phyloP scores from a whole-genome alignment of 2,888 invertebrate species.

The Meteorus colon region DNA sequence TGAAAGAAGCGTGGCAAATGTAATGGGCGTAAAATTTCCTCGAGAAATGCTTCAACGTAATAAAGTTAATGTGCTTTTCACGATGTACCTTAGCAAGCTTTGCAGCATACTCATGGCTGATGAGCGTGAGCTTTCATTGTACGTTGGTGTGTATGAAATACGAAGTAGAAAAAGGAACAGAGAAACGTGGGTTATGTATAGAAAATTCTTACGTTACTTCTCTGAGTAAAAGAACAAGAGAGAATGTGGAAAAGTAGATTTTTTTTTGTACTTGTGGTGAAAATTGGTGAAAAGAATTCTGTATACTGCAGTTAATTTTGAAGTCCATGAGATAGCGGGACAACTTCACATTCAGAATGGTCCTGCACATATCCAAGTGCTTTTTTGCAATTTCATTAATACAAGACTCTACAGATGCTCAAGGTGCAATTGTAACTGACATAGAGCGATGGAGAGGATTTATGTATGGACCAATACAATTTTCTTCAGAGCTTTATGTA shows the following conservation, averaged over 20 bases:
- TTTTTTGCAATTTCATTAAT: not conserved
- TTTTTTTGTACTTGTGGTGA: not conserved
- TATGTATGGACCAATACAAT: not conserved
- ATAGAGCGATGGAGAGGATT: not conserved
- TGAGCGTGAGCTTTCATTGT: constrained; percentile 2
- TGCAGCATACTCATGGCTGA: constrained; percentile 4
- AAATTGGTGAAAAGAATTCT: not conserved
- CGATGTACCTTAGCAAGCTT: constrained; percentile 8
- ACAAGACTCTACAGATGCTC: not conserved
- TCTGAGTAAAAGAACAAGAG: not conserved
- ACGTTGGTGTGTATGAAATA: not conserved
- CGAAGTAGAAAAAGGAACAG: not conserved
- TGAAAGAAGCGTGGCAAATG: not conserved
- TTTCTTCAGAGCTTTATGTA: not conserved
- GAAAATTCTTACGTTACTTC: not conserved
- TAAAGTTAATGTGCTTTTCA: constrained; percentile 42
- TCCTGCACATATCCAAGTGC: not conserved
- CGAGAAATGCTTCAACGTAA: constrained; percentile 19
- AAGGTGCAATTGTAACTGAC: not conserved
- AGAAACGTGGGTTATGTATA: not conserved
- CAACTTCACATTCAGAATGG: not conserved
- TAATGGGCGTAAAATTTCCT: constrained; percentile 2
- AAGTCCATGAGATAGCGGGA: not conserved
- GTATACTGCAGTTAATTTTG: not conserved
- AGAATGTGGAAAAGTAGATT: not conserved